phyloP scores from a whole-genome alignment of 2,888 invertebrate genomes.

The Sinotaia quadrata region DNA sequence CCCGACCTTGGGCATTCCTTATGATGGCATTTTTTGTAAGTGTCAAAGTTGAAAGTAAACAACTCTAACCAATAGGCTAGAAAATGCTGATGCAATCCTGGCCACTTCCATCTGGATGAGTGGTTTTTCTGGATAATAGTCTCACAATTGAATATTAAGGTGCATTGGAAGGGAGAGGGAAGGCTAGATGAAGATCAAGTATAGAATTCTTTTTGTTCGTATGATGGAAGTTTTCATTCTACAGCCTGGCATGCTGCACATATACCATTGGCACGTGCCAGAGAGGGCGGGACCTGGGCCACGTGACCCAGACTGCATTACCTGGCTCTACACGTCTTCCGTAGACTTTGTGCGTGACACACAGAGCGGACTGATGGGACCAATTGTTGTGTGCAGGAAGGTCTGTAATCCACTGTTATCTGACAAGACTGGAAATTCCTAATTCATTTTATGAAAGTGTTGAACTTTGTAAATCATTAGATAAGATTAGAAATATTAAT shows the following conservation, averaged over 20 bases:
- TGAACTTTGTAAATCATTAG: too few species aligned
- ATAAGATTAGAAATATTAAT: too few species aligned
- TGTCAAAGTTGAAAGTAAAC: too few species aligned
- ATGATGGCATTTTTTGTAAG: too few species aligned
- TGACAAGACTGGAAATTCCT: neutral
- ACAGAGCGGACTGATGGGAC: constrained; percentile 31
- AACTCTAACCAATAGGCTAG: too few species aligned
- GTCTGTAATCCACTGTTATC: too few species aligned
- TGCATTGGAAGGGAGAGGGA: neutral
- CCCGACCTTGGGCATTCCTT: too few species aligned
- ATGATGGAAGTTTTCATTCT: too few species aligned
- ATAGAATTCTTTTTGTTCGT: neutral
- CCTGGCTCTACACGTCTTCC: constrained; percentile 34
- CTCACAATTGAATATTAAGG: too few species aligned
- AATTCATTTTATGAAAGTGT: neutral
- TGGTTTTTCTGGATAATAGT: too few species aligned
- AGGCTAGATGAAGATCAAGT: neutral
- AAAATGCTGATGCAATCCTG: too few species aligned
- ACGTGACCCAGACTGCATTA: constrained; percentile 23
- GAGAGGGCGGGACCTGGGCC: neutral
- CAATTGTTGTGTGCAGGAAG: constrained; percentile 31
- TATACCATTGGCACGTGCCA: constrained; percentile 12
- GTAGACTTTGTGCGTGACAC: constrained; percentile 22
- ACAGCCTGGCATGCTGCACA: constrained; percentile 10
- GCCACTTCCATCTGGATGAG: too few species aligned